Conservation (phyloP, 2,888 invertebrate species). For the Melieria picta region DNA sequence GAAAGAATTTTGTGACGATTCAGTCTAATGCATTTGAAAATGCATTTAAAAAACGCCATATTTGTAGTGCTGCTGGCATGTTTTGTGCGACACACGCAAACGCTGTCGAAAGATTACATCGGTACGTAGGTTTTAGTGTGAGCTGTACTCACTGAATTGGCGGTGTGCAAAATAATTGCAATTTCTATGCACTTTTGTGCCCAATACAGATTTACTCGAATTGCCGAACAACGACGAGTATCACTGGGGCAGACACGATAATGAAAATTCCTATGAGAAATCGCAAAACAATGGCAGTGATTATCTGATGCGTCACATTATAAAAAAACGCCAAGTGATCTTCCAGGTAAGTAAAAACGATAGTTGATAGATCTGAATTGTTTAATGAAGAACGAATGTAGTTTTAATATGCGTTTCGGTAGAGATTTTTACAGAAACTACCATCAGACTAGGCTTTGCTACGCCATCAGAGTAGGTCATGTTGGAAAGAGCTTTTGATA, state of each 20-base stretch:
- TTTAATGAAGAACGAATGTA: too few species aligned
- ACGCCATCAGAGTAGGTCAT: too few species aligned
- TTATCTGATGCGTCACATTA: constrained; percentile 24
- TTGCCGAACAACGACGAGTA: constrained; percentile 55
- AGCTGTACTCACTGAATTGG: too few species aligned
- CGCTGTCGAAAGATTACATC: constrained; percentile 43
- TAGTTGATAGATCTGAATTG: too few species aligned
- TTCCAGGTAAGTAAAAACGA: constrained; percentile 24
- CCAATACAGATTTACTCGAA: constrained; percentile 54
- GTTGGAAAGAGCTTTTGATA: too few species aligned
- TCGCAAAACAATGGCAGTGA: constrained; percentile 13
- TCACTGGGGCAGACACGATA: constrained; percentile 54
- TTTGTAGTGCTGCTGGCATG: constrained; percentile 20
- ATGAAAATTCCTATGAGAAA: constrained; percentile 38
- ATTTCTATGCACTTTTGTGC: constrained; percentile 13
- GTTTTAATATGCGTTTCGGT: too few species aligned
- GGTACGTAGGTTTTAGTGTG: constrained; percentile 42
- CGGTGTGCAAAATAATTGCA: neutral
- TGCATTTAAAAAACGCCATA: constrained; percentile 11
- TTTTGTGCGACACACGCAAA: constrained; percentile 20
- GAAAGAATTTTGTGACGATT: too few species aligned
- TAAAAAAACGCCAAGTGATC: constrained; percentile 50
- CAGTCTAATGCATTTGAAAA: too few species aligned
- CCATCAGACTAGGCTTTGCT: too few species aligned
- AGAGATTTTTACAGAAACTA: too few species aligned